A percentile compares a stretch with the other conserved stretches of the same genome.
Conservation (phyloP, 1,140 invertebrate species). For the Drosophila watanabei region DNA sequence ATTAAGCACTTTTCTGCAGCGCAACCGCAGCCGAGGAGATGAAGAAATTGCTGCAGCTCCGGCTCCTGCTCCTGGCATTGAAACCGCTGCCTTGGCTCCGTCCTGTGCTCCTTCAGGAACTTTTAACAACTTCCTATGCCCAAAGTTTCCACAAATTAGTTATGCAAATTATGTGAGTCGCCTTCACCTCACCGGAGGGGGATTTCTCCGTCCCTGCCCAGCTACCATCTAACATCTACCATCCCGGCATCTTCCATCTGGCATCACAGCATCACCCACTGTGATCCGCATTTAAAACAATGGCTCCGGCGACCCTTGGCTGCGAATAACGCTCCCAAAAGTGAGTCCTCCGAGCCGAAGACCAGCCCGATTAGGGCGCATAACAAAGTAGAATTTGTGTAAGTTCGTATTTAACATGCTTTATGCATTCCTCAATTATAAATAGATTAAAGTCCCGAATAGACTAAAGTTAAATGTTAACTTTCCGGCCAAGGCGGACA, state of each 20-base stretch:
- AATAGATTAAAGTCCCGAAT: constrained; percentile 83
- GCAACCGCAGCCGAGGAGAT: constrained; percentile 59
- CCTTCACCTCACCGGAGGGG: constrained; percentile 64
- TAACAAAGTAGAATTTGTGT: constrained; percentile 83
- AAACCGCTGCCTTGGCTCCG: constrained; percentile 18
- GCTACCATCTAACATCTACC: constrained; percentile 22
- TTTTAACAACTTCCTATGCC: constrained; percentile 83
- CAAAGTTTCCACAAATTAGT: constrained; percentile 82
- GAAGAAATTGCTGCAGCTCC: constrained; percentile 69
- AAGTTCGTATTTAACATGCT: constrained; percentile 83
- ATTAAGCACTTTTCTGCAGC: constrained; percentile 79
- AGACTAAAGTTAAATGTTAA: constrained; percentile 84
- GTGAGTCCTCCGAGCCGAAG: constrained; percentile 46
- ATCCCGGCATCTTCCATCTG: constrained; percentile 8
- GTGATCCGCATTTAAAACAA: constrained; percentile 79
- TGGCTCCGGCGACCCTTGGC: constrained; percentile 45
- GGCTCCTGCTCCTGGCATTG: constrained; percentile 49
- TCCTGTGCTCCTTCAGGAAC: constrained; percentile 65
- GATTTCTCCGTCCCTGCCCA: constrained; percentile 32
- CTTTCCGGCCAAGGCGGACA: constrained; percentile 80
- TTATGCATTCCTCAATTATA: constrained; percentile 84
- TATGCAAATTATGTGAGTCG: constrained; percentile 83
- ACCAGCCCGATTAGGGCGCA: constrained; percentile 74
- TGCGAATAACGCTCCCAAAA: constrained; percentile 37
- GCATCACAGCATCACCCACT: constrained; percentile 17